Percentiles rank a stretch among this genome's conserved stretches.
Evolutionary conservation across 1,140 invertebrate genomes (phyloP).

Genomic region (Heliconius hewitsoni): DNA sequence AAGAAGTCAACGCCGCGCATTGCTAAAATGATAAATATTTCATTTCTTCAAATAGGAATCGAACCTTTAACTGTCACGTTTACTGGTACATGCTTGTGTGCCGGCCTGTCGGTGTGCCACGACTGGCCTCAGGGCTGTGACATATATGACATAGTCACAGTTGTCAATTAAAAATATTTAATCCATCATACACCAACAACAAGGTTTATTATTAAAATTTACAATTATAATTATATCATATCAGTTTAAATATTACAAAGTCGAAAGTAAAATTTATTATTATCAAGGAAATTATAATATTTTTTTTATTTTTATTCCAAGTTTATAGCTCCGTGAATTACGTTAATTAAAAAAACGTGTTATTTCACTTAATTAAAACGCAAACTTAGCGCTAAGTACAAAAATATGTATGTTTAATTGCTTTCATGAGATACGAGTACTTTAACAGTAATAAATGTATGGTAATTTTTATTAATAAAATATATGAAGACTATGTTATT

Average conservation of each 20-base stretch:
- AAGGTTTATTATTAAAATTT: too few relatives aligned
- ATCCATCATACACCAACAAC: too few relatives aligned
- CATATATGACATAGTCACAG: too few relatives aligned
- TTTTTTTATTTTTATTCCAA: neutral
- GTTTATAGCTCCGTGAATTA: constrained; percentile 1
- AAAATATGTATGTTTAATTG: constrained; percentile 6
- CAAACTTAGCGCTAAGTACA: constrained; percentile 6
- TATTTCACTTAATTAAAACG: neutral
- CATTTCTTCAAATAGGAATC: too few relatives aligned
- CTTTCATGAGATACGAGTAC: neutral
- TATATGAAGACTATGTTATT: neutral
- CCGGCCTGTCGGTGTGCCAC: too few relatives aligned
- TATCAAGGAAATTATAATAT: constrained; percentile 9
- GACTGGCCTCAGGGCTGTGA: too few relatives aligned
- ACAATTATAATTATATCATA: neutral
- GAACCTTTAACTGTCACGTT: too few relatives aligned
- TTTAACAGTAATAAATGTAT: neutral
- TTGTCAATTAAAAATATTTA: too few relatives aligned
- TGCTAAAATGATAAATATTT: too few relatives aligned
- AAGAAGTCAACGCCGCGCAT: too few relatives aligned
- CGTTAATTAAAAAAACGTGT: constrained; percentile 6
- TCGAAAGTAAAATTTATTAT: neutral
- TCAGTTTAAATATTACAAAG: neutral
- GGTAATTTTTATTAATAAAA: neutral
- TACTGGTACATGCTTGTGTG: too few relatives aligned